Conservation (phyloP, 1,140 invertebrate species). For the Drosophila kurseongensis region DNA sequence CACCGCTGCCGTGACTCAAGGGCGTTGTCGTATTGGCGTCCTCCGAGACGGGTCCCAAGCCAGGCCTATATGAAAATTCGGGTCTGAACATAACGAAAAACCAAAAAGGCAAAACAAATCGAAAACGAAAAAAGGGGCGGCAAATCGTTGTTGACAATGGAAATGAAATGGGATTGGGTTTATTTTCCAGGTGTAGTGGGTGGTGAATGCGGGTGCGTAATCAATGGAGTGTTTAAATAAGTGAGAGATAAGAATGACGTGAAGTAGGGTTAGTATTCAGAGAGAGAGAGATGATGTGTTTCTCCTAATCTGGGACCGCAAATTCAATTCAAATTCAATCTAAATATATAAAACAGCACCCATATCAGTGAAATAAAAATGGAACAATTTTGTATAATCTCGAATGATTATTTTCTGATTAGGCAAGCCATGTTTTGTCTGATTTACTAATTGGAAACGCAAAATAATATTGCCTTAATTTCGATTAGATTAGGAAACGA, state of each 20-base stretch:
- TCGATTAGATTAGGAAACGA: no score
- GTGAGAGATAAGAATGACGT: conserved; percentile 63
- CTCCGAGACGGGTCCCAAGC: conserved; percentile 87
- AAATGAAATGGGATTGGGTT: conserved; percentile 47
- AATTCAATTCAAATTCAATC: no score
- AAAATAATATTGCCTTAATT: no score
- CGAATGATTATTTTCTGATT: no score
- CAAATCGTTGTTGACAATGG: conserved; percentile 47
- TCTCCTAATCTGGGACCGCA: conserved; percentile 10
- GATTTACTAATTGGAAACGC: no score
- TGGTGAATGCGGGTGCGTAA: conserved; percentile 7
- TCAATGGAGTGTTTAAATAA: conserved; percentile 37
- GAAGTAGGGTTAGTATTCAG: conserved; percentile 50
- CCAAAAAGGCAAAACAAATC: conserved; percentile 57
- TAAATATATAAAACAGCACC: no score
- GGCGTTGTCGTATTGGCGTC: conserved; percentile 81
- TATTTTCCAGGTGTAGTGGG: conserved; percentile 10
- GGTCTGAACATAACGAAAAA: conserved; percentile 86
- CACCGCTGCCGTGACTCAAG: conserved; percentile 86
- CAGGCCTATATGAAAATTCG: conserved; percentile 94
- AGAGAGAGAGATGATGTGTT: conserved; percentile 33
- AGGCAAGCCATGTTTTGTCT: no score
- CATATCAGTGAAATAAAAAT: no score
- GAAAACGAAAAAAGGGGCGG: conserved; percentile 78
- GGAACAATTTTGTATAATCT: no score